Base-by-base conservation (phyloP, 2,113 vertebrate species). In the Grallaria varia region DNA sequence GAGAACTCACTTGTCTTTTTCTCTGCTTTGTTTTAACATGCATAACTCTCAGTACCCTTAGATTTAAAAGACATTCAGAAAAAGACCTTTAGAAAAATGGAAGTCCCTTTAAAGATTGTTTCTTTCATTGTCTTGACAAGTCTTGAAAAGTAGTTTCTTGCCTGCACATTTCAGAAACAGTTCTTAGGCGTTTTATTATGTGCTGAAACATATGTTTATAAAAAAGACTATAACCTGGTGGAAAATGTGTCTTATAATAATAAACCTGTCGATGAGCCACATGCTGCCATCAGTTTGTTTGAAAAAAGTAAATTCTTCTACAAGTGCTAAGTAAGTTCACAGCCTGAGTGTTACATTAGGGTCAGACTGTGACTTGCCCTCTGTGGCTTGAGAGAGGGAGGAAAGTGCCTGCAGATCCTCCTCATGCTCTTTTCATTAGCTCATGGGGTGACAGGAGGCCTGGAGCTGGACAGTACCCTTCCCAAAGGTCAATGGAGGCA, bases 221-320 rank as follows among this genome's bases (percentile, higher is more conserved):
- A 84, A 84, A 97, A 88, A 93, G 93, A 91, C 93, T 93, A 84
- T 76, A 95, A 95, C 92, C 78, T 80, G 77, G 45, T 94, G 90
- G 93, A 94, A 96, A 96, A 97, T 91, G 91, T 93, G 87, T 96
- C 96, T 95, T 96, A 93, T 11, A 95, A 96, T 93, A 96, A 96
- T 93, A 95, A 97, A 96, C 95, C 93, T 96, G 96, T 96, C 86
- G 62, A 95, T 95, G 92, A 86, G 66, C 96, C 96, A 87, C 90
- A 93, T 90, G 95, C 92, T 93, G 80, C 92, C 95, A 89, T 96
- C 80, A 75, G 80, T 93, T 50, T 17, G 71, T 75, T 90, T 89
- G 76, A 84, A 83, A 95, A 96, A 95, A 88, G 83, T 30, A 94
- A 89, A 87, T 95, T 92, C 92, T 87, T 84, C 89, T 78, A 35